These are phyloP conservation scores for Chinchilla lanigera DNA, from an alignment of 2,113 vertebrate species.

Conservation along the genomic window DNA sequence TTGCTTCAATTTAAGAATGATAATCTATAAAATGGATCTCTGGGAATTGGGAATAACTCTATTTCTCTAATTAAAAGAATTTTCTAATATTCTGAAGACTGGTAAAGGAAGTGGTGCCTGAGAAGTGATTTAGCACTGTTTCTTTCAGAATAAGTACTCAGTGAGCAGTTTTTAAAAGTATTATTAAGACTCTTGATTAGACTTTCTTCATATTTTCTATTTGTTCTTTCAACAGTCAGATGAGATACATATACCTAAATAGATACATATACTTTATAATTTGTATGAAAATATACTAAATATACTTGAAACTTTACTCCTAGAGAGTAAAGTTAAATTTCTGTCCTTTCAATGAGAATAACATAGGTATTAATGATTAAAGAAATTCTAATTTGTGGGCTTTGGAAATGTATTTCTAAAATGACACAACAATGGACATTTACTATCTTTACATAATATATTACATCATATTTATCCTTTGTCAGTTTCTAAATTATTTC, in stretches of 20 bases:
- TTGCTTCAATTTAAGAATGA: slow-evolving; percentile 33
- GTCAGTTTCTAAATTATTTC: neutral
- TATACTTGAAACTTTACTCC: no score
- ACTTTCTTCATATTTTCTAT: neutral
- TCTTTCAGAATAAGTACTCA: neutral
- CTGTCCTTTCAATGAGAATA: neutral
- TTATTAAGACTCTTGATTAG: neutral
- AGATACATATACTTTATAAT: neutral
- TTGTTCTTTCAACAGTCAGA: neutral
- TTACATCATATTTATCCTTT: neutral
- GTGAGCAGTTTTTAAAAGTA: accelerated
- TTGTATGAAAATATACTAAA: neutral
- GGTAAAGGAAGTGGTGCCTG: neutral
- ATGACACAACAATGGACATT: neutral
- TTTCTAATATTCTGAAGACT: neutral
- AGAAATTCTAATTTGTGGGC: neutral
- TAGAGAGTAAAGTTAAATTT: neutral
- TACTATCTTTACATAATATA: neutral
- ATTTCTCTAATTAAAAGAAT: neutral
- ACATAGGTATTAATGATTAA: neutral
- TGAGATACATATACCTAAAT: neutral
- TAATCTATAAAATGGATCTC: neutral
- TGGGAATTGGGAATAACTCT: neutral
- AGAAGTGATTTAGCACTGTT: neutral
- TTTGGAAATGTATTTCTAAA: slow-evolving; percentile 32